These are phyloP conservation scores for Casuarius casuarius DNA, from an alignment of 2,113 vertebrate species.

Conservation along the genomic window DNA sequence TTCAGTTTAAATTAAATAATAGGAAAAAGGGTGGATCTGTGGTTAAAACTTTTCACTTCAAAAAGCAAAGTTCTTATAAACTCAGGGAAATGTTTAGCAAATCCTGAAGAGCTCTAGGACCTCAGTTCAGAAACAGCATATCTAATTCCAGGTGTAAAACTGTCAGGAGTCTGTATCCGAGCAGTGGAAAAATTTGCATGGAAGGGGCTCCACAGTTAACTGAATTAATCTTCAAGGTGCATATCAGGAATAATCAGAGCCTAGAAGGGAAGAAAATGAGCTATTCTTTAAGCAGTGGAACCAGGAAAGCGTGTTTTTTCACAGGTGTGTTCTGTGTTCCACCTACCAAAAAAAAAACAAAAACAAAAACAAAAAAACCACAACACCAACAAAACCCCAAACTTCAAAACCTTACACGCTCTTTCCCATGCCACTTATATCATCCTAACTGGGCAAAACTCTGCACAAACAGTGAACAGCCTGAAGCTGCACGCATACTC, in stretches of 20 bases:
- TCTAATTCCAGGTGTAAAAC: not conserved
- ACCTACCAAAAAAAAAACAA: fast-evolving
- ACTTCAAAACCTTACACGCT: not conserved
- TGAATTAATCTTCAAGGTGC: not conserved
- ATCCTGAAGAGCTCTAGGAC: not conserved
- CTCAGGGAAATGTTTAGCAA: not conserved
- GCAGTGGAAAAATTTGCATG: not conserved
- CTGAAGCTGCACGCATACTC: not conserved
- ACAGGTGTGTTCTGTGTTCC: not conserved
- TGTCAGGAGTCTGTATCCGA: not conserved
- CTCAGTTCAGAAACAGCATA: not conserved
- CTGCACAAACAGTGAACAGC: not conserved
- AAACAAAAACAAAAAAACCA: not conserved
- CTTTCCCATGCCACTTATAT: not conserved
- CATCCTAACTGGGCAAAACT: not conserved
- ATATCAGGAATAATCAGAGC: not conserved
- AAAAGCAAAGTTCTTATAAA: not conserved
- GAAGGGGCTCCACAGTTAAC: not conserved
- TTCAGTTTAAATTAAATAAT: not conserved
- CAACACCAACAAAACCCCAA: not conserved
- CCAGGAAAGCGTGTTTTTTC: fast-evolving
- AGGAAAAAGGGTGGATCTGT: not conserved
- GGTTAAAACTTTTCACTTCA: not conserved
- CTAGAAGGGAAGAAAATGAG: not conserved
- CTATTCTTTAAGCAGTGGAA: not conserved